Percentiles rank a stretch among this genome's conserved stretches.
Evolutionary conservation across 2,113 vertebrate species (phyloP).

Genomic region (Tautogolabrus adspersus): DNA sequence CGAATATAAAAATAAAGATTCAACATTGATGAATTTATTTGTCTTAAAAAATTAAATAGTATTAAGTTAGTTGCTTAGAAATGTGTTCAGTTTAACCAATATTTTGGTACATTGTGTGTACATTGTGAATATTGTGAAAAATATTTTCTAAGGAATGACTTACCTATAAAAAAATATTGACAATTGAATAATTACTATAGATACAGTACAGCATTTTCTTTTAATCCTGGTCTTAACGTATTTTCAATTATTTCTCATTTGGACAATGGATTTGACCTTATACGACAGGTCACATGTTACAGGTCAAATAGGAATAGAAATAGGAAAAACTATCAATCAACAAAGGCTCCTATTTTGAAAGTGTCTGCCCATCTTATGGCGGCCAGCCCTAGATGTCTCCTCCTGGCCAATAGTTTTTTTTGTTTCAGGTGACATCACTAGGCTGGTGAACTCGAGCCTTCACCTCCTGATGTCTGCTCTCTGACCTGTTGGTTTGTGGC

Average conservation of each 20-base stretch:
- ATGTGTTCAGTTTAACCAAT: too few relatives aligned
- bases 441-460: conserved; percentile 40
- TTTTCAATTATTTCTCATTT: background rate
- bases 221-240: too few relatives aligned
- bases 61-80: too few relatives aligned
- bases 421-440: conserved; percentile 44
- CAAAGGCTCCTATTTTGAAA: conserved; percentile 34
- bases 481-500: conserved; percentile 38
- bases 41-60: too few relatives aligned
- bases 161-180: too few relatives aligned
- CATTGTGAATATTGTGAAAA: too few relatives aligned
- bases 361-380: conserved; percentile 32
- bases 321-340: background rate
- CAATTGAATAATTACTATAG: too few relatives aligned
- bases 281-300: background rate
- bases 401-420: conserved; percentile 43
- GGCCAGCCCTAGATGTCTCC: conserved; percentile 25
- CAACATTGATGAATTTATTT: too few relatives aligned
- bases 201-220: too few relatives aligned
- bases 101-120: too few relatives aligned
- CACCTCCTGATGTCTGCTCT: conserved; percentile 44
- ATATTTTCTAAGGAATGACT: too few relatives aligned
- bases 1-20: too few relatives aligned
- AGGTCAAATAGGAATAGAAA: background rate
- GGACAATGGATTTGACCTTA: background rate